These are phyloP conservation scores for Chlorocebus sabaeus DNA, from an alignment of 2,113 vertebrate species.

Conservation along the genomic window DNA sequence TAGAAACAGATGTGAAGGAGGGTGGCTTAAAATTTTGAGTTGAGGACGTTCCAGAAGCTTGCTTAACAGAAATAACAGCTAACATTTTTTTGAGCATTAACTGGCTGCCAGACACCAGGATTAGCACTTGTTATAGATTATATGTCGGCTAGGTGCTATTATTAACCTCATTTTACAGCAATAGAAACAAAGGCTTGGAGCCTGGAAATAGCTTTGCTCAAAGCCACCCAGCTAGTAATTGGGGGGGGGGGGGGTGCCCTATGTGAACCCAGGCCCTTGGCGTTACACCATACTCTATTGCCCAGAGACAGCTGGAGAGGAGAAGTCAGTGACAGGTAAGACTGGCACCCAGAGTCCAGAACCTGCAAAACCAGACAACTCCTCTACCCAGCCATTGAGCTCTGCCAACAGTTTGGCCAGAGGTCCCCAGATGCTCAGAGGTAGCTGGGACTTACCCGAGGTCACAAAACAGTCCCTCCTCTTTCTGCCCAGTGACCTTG, in stretches of 20 bases:
- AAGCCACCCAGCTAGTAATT: neutral
- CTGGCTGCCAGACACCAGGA: neutral
- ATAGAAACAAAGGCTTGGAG: neutral
- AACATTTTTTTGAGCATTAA: neutral
- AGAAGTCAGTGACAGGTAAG: too few relatives aligned
- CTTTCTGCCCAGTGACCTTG: neutral
- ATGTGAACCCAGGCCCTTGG: neutral
- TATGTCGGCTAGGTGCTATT: neutral
- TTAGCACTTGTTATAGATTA: conserved; percentile 45
- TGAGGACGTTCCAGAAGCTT: neutral
- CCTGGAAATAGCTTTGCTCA: neutral
- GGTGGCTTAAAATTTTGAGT: neutral
- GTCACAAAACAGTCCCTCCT: neutral
- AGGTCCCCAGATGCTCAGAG: neutral
- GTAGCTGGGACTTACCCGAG: neutral
- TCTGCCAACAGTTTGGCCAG: neutral
- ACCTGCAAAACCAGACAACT: neutral
- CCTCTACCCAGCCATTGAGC: neutral
- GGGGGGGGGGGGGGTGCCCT: too few relatives aligned
- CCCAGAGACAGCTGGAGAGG: neutral
- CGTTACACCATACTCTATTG: accelerated
- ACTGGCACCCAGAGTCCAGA: neutral
- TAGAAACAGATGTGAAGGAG: neutral
- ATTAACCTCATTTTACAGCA: neutral
- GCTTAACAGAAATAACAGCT: conserved; percentile 37